Conservation (phyloP, 2,888 invertebrate genomes). For the Andrena dorsata region DNA sequence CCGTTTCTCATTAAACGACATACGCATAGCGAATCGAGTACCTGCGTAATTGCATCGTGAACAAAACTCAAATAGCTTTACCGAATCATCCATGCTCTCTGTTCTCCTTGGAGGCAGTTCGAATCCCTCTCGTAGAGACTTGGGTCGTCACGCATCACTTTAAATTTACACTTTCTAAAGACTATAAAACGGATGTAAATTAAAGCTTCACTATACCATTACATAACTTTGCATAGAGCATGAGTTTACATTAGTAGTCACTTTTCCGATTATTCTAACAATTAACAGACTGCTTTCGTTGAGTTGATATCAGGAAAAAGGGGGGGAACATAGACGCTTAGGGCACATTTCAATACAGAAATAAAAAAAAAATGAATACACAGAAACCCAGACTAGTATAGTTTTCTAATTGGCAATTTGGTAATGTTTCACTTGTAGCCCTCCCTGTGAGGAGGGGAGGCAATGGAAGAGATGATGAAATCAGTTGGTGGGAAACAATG, state of each 20-base stretch:
- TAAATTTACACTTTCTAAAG: slow-evolving; percentile 14
- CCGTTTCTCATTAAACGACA: slow-evolving; percentile 62
- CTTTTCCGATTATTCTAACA: slow-evolving; percentile 8
- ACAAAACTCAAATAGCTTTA: slow-evolving; percentile 30
- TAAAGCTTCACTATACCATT: slow-evolving; percentile 31
- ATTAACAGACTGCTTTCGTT: slow-evolving; percentile 22
- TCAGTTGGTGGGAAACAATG: slow-evolving; percentile 67
- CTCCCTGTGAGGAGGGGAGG: slow-evolving; percentile 85
- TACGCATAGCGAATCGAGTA: slow-evolving; percentile 42
- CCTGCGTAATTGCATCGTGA: slow-evolving; percentile 38
- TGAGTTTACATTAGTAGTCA: slow-evolving; percentile 11
- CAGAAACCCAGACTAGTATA: slow-evolving; percentile 51
- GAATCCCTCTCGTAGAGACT: slow-evolving; percentile 13
- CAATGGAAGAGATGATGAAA: slow-evolving; percentile 75
- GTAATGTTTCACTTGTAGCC: slow-evolving; percentile 85
- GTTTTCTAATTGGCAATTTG: slow-evolving; percentile 84
- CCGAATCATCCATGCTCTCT: slow-evolving; percentile 21
- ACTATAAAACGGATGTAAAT: neutral
- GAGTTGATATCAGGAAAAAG: slow-evolving; percentile 29
- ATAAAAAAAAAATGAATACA: slow-evolving; percentile 72
- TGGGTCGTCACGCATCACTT: slow-evolving; percentile 11
- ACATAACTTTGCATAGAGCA: slow-evolving; percentile 13
- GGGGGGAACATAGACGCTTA: slow-evolving; percentile 56
- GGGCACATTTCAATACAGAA: slow-evolving; percentile 67
- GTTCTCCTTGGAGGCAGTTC: slow-evolving; percentile 18